Percentiles rank a stretch among this genome's conserved stretches.
These are phyloP conservation scores for Caiman crocodilus DNA, from an alignment of 2,797 vertebrate genomes.

Conservation along the genomic window DNA sequence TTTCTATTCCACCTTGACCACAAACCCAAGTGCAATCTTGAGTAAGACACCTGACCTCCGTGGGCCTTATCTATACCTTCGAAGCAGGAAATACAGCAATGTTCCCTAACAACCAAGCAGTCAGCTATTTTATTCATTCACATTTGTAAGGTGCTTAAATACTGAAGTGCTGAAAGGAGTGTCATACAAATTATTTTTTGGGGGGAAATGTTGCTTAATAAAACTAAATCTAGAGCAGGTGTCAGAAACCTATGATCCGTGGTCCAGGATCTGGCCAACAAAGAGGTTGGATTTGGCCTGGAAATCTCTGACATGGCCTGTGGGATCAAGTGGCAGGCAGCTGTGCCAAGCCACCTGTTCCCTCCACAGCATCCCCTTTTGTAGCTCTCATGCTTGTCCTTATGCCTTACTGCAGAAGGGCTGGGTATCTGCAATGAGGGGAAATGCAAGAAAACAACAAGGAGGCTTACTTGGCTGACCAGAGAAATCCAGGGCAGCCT, in stretches of 20 bases:
- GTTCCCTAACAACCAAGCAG: neutral
- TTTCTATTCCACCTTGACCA: neutral
- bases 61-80: neutral
- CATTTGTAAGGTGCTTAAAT: neutral
- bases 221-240: constrained; percentile 23
- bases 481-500: no score
- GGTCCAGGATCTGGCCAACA: no score
- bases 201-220: constrained; percentile 23
- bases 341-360: no score
- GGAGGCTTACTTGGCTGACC: no score
- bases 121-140: accelerated
- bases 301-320: no score
- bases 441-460: no score
- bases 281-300: no score
- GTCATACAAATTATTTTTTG: constrained; percentile 33
- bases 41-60: neutral
- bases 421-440: no score
- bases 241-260: neutral
- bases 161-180: neutral
- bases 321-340: no score
- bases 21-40: neutral
- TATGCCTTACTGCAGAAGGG: no score
- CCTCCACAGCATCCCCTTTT: no score
- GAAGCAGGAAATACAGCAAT: neutral
- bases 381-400: no score